Conservation (phyloP, 2,797 vertebrate species). For the Euthynnus affinis region DNA sequence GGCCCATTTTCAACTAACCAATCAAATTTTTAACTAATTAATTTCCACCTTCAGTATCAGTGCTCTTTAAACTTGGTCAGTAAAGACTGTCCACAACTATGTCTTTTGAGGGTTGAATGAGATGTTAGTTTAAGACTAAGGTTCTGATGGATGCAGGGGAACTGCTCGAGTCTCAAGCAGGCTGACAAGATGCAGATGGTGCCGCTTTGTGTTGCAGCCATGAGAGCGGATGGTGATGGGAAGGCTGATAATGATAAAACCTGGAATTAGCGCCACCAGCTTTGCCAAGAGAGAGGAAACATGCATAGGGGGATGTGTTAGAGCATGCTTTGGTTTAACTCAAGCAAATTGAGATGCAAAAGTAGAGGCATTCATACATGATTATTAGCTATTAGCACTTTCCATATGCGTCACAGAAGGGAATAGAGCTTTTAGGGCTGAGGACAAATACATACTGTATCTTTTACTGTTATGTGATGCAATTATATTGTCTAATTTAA, state of each 20-base stretch:
- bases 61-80: background rate
- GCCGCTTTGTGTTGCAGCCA: conserved; percentile 58
- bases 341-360: conserved; percentile 2
- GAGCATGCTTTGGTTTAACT: conserved; percentile 27
- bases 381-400: background rate
- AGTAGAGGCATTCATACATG: background rate
- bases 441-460: background rate
- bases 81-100: background rate
- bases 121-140: background rate
- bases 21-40: no score
- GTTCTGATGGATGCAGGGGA: conserved; percentile 53
- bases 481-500: no score
- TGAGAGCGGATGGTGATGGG: conserved; percentile 56
- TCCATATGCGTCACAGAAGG: conserved; percentile 8
- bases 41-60: background rate
- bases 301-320: conserved; percentile 18
- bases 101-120: background rate
- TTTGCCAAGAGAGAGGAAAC: conserved; percentile 59
- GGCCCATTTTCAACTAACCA: no score
- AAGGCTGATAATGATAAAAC: conserved; percentile 68
- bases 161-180: conserved; percentile 12
- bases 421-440: background rate
- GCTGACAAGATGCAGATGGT: conserved; percentile 49
- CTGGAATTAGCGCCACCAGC: conserved; percentile 76
- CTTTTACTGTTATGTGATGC: no score